Conservation (phyloP, 2,888 invertebrate genomes). For the Agapostemon virescens region DNA sequence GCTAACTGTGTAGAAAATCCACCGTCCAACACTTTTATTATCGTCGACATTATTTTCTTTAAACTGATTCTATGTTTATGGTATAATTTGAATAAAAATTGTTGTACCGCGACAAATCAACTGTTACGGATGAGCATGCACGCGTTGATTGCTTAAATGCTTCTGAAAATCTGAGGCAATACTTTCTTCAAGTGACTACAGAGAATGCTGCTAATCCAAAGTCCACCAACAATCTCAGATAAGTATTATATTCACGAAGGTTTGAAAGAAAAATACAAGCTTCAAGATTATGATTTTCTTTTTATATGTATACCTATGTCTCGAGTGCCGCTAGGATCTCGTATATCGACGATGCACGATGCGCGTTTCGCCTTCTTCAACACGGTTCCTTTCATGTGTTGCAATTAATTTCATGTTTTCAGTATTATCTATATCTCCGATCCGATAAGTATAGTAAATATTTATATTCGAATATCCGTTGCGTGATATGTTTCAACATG, state of each 20-base stretch:
- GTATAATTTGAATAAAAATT: background rate
- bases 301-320: slow-evolving; percentile 12
- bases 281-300: slow-evolving; percentile 5
- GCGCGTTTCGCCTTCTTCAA: background rate
- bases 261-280: background rate
- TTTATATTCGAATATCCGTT: background rate
- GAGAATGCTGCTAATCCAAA: slow-evolving; percentile 46
- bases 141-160: slow-evolving; percentile 34
- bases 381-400: background rate
- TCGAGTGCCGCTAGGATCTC: background rate
- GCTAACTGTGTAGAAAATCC: slow-evolving; percentile 92
- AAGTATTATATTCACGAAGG: slow-evolving; percentile 20
- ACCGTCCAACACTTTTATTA: slow-evolving; percentile 83
- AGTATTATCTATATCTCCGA: background rate
- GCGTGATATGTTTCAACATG: background rate
- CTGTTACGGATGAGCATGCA: slow-evolving; percentile 8
- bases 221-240: slow-evolving; percentile 51
- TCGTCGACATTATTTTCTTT: slow-evolving; percentile 36
- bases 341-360: background rate
- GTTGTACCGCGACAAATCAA: background rate
- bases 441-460: slow-evolving; percentile 28
- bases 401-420: background rate
- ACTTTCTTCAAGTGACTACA: slow-evolving; percentile 18
- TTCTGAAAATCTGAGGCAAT: slow-evolving; percentile 34
- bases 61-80: background rate